Percentiles rank a stretch among this genome's conserved stretches.
phyloP scores from a whole-genome alignment of 2,888 invertebrate species.

The Nomada hirtipes region DNA sequence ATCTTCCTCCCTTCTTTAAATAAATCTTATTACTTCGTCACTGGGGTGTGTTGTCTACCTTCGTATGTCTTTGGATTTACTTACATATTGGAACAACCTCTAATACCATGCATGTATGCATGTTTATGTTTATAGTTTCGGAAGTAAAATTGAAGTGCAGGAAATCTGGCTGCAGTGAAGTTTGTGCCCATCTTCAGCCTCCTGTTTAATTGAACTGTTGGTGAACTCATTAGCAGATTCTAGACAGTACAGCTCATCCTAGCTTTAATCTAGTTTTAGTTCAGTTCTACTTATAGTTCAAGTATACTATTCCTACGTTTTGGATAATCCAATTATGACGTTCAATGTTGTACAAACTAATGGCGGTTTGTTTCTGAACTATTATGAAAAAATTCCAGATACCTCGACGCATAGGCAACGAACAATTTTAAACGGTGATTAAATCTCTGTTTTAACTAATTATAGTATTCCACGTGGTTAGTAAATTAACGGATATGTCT shows the following conservation, averaged over 20 bases:
- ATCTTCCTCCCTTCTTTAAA: neutral
- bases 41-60: neutral
- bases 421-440: no score
- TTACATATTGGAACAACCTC: neutral
- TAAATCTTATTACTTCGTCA: neutral
- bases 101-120: neutral
- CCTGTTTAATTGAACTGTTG: slow-evolving; percentile 45
- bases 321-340: neutral
- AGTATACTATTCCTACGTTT: neutral
- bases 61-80: neutral
- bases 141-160: slow-evolving; percentile 25
- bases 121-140: slow-evolving; percentile 2
- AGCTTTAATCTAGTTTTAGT: slow-evolving; percentile 40
- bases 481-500: no score
- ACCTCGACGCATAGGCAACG: no score
- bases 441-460: no score
- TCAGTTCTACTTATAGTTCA: slow-evolving; percentile 22
- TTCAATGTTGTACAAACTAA: neutral
- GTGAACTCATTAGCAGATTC: slow-evolving; percentile 47
- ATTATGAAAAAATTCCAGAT: neutral
- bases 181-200: slow-evolving; percentile 12
- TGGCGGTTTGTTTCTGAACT: neutral
- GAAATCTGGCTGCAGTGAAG: slow-evolving; percentile 24
- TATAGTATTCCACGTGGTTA: no score
- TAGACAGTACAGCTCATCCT: slow-evolving; percentile 27